Evolutionary conservation across 2,797 vertebrate species (phyloP).

Genomic region (Lacerta bilineata): DNA sequence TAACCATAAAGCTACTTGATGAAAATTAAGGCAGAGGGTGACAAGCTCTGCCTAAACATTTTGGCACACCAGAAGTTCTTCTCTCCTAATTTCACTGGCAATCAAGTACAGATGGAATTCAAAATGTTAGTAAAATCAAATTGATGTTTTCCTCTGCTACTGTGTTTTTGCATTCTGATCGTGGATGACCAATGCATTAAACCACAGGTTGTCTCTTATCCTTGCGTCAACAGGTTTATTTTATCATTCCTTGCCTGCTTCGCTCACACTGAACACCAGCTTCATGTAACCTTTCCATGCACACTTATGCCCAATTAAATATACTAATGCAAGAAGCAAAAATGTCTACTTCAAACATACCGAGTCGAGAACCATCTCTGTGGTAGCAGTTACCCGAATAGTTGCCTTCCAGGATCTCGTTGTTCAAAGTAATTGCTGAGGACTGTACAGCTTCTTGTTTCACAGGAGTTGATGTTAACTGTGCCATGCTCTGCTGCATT

Average conservation of each 20-base stretch:
- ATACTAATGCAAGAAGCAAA: slow-evolving; percentile 13
- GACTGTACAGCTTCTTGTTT: slow-evolving; percentile 62
- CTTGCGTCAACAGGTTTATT: background rate
- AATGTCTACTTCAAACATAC: slow-evolving; percentile 75
- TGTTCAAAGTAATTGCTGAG: slow-evolving; percentile 9
- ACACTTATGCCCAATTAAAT: background rate
- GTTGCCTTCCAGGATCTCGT: slow-evolving; percentile 85
- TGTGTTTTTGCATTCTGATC: background rate
- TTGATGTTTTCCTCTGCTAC: background rate
- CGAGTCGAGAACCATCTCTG: slow-evolving; percentile 87
- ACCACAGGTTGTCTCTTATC: background rate
- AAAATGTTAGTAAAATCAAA: background rate
- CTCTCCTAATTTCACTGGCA: background rate
- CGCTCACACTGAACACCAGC: slow-evolving; percentile 3
- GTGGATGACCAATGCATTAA: background rate
- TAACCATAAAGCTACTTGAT: background rate
- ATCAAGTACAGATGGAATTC: background rate
- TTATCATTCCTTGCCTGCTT: background rate
- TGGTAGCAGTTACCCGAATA: slow-evolving; percentile 88
- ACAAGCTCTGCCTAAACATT: background rate
- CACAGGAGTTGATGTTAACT: slow-evolving; percentile 90
- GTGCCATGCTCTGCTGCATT: slow-evolving; percentile 59
- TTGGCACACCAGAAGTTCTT: background rate
- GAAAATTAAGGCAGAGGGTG: background rate
- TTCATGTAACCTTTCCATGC: slow-evolving; percentile 8